Evolutionary conservation across 2,797 vertebrate genomes (phyloP).

Genomic region (Clarias fuscus): DNA sequence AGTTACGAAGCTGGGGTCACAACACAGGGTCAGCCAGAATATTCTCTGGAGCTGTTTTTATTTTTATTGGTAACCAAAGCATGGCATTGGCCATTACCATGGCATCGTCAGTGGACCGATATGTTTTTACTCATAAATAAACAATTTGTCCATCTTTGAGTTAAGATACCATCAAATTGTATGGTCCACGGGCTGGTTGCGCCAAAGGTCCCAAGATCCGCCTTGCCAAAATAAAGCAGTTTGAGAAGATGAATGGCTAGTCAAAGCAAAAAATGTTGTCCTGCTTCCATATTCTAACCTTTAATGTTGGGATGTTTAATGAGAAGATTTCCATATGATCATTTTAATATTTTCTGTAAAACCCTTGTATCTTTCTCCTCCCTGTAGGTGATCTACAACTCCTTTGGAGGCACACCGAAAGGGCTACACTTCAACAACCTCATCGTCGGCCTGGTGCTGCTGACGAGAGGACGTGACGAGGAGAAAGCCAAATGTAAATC

Average conservation of each 20-base stretch:
- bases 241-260: background rate
- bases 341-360: background rate
- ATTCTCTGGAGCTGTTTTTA: too few relatives aligned
- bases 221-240: background rate
- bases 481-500: constrained; percentile 97
- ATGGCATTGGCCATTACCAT: background rate
- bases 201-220: background rate
- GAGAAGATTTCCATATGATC: background rate
- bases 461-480: constrained; percentile 94
- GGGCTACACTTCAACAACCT: constrained; percentile 98
- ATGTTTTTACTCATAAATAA: background rate
- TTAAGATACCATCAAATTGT: too few relatives aligned
- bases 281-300: background rate
- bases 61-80: background rate
- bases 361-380: constrained; percentile 27
- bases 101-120: background rate
- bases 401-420: constrained; percentile 96
- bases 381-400: constrained; percentile 92
- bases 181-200: background rate
- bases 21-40: too few relatives aligned
- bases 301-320: background rate
- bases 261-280: background rate
- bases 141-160: background rate
- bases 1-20: too few relatives aligned
- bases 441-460: constrained; percentile 93